Percentiles rank a stretch among this genome's conserved stretches.
phyloP scores from a whole-genome alignment of 2,113 vertebrate species.

The Camelus bactrianus region DNA sequence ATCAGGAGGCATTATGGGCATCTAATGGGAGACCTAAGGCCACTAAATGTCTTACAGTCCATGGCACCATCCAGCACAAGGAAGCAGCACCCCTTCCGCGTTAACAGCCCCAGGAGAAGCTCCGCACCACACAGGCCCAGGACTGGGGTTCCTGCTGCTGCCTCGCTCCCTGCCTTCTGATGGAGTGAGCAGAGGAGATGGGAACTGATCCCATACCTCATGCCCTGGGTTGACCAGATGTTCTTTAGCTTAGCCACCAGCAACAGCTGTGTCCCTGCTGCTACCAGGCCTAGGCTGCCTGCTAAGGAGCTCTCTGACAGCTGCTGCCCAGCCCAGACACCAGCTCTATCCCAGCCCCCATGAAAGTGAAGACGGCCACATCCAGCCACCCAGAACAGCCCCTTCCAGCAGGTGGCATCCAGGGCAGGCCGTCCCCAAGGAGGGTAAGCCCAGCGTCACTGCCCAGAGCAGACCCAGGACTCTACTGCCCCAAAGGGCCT shows the following conservation, averaged over 20 bases:
- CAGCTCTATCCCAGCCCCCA: neutral
- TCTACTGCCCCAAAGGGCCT: neutral
- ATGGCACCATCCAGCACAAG: accelerated
- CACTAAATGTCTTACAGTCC: accelerated
- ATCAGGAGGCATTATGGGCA: neutral
- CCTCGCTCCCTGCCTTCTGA: neutral
- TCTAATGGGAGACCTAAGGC: neutral
- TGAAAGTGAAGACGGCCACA: neutral
- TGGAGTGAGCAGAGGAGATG: neutral
- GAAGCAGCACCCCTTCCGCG: neutral
- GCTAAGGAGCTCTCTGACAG: slow-evolving; percentile 40
- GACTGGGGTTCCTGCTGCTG: neutral
- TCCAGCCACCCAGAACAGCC: neutral
- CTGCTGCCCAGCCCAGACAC: neutral
- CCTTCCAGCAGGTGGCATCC: neutral
- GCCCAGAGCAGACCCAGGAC: neutral
- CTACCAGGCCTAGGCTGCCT: neutral
- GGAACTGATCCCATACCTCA: no score
- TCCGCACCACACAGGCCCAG: accelerated
- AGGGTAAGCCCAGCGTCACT: neutral
- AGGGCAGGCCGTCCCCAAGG: neutral
- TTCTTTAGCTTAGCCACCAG: neutral
- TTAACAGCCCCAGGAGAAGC: neutral
- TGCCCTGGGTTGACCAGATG: neutral
- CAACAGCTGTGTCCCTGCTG: slow-evolving; percentile 58